These are phyloP conservation scores for Rhinatrema bivittatum DNA, from an alignment of 2,797 vertebrate genomes.

Conservation along the genomic window DNA sequence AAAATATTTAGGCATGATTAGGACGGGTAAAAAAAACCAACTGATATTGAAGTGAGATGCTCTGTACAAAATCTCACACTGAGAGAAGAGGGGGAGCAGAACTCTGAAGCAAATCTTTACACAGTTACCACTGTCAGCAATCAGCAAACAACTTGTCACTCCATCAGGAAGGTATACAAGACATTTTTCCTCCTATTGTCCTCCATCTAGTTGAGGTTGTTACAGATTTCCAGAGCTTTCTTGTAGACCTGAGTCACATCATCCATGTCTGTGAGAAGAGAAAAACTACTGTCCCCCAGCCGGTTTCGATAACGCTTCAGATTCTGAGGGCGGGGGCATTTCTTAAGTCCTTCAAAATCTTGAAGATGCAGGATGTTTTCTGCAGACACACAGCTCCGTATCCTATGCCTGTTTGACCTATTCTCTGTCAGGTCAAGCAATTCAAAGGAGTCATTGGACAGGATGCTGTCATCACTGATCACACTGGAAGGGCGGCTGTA, in stretches of 20 bases:
- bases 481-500: conserved; percentile 91
- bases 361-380: conserved; percentile 92
- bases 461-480: conserved; percentile 81
- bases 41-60: too few species aligned
- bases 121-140: conserved; percentile 36
- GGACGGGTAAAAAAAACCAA: too few species aligned
- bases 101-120: too few species aligned
- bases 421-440: conserved; percentile 82
- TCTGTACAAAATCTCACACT: too few species aligned
- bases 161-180: conserved; percentile 51
- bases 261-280: conserved; percentile 92
- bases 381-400: conserved; percentile 88
- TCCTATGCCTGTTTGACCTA: conserved; percentile 63
- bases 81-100: too few species aligned
- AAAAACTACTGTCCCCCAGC: conserved; percentile 93
- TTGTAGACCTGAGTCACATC: conserved; percentile 99
- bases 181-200: conserved; percentile 20
- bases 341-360: conserved; percentile 87
- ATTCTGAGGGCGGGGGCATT: conserved; percentile 72
- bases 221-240: conserved; percentile 96
- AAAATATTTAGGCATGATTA: too few species aligned
- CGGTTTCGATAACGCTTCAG: conserved; percentile 82
- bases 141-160: conserved; percentile 23
- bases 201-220: conserved; percentile 79
- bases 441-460: conserved; percentile 77